Evolutionary conservation across 2,797 vertebrate genomes (phyloP).

Genomic region (Onychomys leucogaster): DNA sequence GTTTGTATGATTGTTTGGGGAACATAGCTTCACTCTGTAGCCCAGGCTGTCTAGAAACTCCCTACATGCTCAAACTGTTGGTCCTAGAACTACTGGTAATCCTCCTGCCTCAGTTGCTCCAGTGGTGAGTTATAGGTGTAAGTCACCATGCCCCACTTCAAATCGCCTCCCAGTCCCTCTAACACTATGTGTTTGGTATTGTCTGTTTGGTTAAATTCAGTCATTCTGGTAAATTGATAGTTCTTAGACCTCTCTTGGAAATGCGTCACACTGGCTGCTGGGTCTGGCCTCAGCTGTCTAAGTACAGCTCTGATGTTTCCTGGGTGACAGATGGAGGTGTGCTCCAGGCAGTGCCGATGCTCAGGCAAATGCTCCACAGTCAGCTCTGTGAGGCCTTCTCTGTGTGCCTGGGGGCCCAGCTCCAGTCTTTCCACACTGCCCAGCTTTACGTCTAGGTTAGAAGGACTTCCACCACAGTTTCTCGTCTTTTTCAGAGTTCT

Average conservation of each 20-base stretch:
- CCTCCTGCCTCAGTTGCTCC: background rate
- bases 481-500: conserved; percentile 35
- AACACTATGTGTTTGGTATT: background rate
- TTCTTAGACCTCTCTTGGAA: conserved; percentile 11
- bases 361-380: background rate
- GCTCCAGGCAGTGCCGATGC: conserved; percentile 9
- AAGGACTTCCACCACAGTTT: conserved; percentile 19
- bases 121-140: background rate
- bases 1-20: background rate
- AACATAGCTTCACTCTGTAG: background rate
- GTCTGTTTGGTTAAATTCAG: background rate
- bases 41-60: background rate
- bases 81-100: background rate
- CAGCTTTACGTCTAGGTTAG: conserved; percentile 51
- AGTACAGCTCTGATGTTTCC: conserved; percentile 4
- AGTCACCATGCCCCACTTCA: background rate
- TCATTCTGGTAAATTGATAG: background rate
- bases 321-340: conserved; percentile 72
- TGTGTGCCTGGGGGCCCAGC: conserved; percentile 21
- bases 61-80: background rate
- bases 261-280: background rate
- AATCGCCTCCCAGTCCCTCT: background rate
- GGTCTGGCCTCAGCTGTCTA: conserved; percentile 5
- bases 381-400: conserved; percentile 57
- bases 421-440: conserved; percentile 38